phyloP scores from a whole-genome alignment of 2,888 invertebrate genomes.

The Mythimna impura region DNA sequence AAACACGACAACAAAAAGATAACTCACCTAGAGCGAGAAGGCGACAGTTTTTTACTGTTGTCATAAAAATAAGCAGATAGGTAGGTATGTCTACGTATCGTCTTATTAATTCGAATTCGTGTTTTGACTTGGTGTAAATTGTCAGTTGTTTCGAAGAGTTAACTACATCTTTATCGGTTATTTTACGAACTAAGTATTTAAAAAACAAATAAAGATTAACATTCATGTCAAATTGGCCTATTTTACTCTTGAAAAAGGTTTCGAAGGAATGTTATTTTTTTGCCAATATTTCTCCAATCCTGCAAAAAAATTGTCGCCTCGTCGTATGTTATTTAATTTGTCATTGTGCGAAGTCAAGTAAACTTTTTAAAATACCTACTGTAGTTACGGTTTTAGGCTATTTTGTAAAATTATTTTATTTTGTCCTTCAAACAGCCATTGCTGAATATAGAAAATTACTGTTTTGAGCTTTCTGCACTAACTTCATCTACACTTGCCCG shows the following conservation, averaged over 20 bases:
- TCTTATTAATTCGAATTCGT: constrained; percentile 7
- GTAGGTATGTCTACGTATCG: neutral
- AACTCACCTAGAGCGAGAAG: neutral
- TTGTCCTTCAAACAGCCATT: neutral
- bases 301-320: neutral
- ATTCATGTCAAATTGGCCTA: neutral
- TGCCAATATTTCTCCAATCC: neutral
- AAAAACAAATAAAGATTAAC: neutral
- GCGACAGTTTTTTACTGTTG: neutral
- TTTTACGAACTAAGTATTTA: neutral
- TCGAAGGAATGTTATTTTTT: neutral
- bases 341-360: neutral
- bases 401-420: neutral
- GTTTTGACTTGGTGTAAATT: constrained; percentile 16
- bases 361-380: neutral
- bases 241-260: neutral
- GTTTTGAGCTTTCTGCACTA: neutral
- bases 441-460: neutral
- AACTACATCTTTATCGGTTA: neutral
- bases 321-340: neutral
- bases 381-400: neutral
- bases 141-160: neutral
- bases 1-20: neutral
- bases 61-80: neutral
- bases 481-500: neutral